Conservation (phyloP, 2,797 vertebrate species). For the Rhinogobio ventralis region DNA sequence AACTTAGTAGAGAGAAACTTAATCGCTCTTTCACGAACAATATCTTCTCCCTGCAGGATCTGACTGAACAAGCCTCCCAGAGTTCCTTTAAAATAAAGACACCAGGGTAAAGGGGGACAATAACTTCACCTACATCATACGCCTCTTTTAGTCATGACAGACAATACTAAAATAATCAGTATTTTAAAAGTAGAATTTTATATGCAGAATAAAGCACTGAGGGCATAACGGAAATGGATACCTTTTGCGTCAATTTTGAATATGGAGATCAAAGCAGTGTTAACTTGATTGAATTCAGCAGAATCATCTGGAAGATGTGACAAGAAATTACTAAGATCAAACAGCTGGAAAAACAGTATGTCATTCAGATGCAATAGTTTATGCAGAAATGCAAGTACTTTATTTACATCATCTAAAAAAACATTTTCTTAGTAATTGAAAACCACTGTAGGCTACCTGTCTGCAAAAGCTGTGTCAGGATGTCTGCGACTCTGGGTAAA, state of each 20-base stretch:
- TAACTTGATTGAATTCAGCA: conserved; percentile 97
- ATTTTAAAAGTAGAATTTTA: not conserved
- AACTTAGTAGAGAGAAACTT: conserved; percentile 95
- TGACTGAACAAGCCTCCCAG: conserved; percentile 96
- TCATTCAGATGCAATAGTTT: not conserved
- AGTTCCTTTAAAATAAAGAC: conserved; percentile 81
- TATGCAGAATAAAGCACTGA: not conserved
- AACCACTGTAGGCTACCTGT: conserved; percentile 76
- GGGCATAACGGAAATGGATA: conserved; percentile 63
- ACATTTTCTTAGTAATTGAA: not conserved
- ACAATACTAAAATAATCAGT: not conserved
- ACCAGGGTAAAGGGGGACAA: not conserved
- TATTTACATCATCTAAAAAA: not conserved
- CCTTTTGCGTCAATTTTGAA: conserved; percentile 98
- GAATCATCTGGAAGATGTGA: conserved; percentile 86
- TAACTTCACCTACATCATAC: not conserved
- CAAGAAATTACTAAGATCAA: not conserved
- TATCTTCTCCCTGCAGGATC: conserved; percentile 96
- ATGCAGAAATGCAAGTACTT: not conserved
- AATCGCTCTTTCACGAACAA: conserved; percentile 94
- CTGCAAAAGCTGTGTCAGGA: conserved; percentile 96
- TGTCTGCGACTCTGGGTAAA: conserved; percentile 94
- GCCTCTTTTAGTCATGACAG: not conserved
- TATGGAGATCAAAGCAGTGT: conserved; percentile 92
- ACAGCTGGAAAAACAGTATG: not conserved